Evolutionary conservation across 2,113 vertebrate species (phyloP).

Genomic region (Psephotus haematonotus): DNA sequence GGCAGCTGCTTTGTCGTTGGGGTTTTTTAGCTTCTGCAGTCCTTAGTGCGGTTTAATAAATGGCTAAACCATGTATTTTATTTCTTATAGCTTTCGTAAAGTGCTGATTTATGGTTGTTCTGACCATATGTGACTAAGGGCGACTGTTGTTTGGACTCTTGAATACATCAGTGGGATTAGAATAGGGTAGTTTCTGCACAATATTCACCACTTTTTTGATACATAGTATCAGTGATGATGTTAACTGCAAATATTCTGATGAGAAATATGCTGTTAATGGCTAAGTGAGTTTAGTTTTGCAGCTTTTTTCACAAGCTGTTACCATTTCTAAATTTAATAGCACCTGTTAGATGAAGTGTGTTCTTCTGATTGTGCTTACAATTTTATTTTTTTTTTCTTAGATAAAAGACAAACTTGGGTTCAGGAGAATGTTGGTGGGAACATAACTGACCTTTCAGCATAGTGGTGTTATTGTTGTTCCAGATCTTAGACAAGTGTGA

Average conservation of each 20-base stretch:
- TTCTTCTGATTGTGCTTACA: not conserved
- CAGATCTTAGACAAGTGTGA: not conserved
- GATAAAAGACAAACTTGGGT: not conserved
- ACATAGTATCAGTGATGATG: not conserved
- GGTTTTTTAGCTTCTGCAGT: not conserved
- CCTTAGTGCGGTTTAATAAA: not conserved
- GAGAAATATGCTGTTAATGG: not conserved
- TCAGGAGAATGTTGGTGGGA: not conserved
- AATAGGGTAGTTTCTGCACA: not conserved
- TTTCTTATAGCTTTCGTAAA: not conserved
- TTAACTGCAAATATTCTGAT: constrained; percentile 4
- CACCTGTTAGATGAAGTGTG: not conserved
- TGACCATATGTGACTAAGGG: not conserved
- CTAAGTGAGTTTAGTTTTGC: not conserved
- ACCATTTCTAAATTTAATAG: not conserved
- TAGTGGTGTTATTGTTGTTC: not conserved
- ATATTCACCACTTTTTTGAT: not conserved
- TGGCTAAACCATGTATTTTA: not conserved
- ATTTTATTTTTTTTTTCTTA: not conserved
- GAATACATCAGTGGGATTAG: not conserved
- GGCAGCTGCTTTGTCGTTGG: constrained; percentile 41
- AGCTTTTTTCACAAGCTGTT: not conserved
- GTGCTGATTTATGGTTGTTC: not conserved
- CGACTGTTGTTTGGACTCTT: not conserved
- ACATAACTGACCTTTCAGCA: constrained; percentile 41